A percentile compares a stretch with the other conserved stretches of the same genome.
Conservation (phyloP, 1,140 invertebrate genomes). For the Bactericera cockerelli region DNA sequence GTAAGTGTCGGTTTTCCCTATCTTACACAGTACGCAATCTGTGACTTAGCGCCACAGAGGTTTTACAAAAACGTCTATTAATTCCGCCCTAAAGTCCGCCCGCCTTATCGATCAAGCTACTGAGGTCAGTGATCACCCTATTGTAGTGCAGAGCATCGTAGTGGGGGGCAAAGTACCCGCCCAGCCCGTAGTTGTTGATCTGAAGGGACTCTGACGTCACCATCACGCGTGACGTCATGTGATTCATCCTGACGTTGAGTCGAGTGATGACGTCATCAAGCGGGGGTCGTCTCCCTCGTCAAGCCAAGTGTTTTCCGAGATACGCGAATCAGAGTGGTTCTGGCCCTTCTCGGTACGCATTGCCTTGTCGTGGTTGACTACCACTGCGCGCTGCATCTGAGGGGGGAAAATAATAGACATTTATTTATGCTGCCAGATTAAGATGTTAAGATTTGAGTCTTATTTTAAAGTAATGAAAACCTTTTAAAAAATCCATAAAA, state of each 20-base stretch:
- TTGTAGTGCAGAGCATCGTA: constrained; percentile 12
- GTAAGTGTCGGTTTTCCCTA: too few species aligned
- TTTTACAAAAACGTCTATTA: too few species aligned
- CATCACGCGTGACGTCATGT: constrained; percentile 8
- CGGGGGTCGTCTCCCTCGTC: constrained; percentile 3
- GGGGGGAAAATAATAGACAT: too few species aligned
- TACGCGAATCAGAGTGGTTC: constrained; percentile 8
- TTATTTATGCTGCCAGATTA: too few species aligned
- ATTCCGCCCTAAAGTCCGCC: too few species aligned
- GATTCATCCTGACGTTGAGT: constrained; percentile 2
- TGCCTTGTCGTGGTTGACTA: neutral
- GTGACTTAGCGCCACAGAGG: too few species aligned
- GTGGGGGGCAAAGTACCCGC: constrained; percentile 10
- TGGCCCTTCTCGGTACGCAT: neutral
- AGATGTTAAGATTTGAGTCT: too few species aligned
- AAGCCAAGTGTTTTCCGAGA: constrained; percentile 13
- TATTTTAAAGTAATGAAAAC: too few species aligned
- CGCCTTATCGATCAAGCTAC: too few species aligned
- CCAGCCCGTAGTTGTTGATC: constrained; percentile 14
- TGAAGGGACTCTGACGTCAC: constrained; percentile 8
- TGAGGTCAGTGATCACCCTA: too few species aligned
- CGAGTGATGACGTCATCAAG: neutral
- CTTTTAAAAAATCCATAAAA: too few species aligned
- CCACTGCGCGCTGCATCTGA: constrained; percentile 10
- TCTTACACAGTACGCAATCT: too few species aligned